Evolutionary conservation across 2,888 invertebrate genomes (phyloP).

Genomic region (Machimus rusticus): DNA sequence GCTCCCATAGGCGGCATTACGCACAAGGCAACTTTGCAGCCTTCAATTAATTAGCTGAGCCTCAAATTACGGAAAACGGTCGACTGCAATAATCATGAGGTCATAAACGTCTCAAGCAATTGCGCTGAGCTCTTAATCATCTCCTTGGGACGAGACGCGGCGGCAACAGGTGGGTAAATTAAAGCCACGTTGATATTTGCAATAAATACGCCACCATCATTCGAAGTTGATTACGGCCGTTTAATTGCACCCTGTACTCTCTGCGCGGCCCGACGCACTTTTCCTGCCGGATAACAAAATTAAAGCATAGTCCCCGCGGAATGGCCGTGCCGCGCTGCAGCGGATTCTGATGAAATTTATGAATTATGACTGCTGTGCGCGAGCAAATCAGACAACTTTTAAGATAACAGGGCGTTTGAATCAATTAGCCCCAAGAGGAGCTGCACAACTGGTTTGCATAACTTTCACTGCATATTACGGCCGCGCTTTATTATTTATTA

Average conservation of each 20-base stretch:
- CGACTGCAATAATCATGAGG: background rate
- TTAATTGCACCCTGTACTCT: constrained; percentile 12
- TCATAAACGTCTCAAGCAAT: constrained; percentile 11
- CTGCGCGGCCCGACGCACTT: background rate
- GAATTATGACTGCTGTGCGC: constrained; percentile 3
- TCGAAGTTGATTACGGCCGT: background rate
- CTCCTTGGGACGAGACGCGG: constrained; percentile 11
- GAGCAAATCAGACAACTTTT: background rate
- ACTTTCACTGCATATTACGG: constrained; percentile 11
- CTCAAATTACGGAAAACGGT: background rate
- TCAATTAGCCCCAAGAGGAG: constrained; percentile 23
- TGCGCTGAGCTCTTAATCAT: constrained; percentile 1
- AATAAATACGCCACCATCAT: background rate
- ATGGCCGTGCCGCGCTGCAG: background rate
- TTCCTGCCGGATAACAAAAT: background rate
- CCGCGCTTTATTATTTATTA: constrained; percentile 1
- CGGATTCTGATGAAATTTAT: constrained; percentile 30
- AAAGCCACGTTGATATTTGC: background rate
- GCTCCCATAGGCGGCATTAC: background rate
- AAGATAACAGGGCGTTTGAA: constrained; percentile 24
- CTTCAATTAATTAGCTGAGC: background rate
- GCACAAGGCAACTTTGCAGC: background rate
- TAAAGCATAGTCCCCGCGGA: background rate
- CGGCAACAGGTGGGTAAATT: constrained; percentile 8
- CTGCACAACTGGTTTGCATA: constrained; percentile 10